Evolutionary conservation across 2,888 invertebrate species (phyloP).

Genomic region (Thymelicus sylvestris): DNA sequence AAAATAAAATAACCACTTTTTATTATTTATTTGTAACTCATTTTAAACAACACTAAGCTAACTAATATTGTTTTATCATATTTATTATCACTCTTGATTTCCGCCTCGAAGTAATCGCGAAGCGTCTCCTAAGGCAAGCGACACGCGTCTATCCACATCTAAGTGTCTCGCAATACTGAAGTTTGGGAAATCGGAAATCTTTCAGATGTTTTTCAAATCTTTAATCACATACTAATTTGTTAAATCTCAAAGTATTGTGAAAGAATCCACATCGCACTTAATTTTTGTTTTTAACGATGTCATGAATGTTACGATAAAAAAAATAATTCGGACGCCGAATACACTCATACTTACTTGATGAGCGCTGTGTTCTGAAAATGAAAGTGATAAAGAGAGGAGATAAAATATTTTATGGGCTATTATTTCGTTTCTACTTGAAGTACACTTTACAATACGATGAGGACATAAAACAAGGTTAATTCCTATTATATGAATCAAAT

Average conservation of each 20-base stretch:
- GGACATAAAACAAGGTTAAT: neutral
- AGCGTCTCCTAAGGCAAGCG: neutral
- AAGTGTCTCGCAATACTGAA: neutral
- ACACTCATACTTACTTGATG: neutral
- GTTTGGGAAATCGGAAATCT: neutral
- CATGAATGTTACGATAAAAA: neutral
- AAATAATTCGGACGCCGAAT: neutral
- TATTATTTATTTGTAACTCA: neutral
- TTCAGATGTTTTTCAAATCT: neutral
- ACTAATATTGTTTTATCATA: neutral
- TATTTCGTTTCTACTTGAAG: neutral
- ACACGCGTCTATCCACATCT: neutral
- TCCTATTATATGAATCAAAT: neutral
- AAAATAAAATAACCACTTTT: neutral
- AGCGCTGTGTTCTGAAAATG: neutral
- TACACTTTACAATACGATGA: neutral
- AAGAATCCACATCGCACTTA: neutral
- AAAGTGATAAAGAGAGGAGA: conserved; percentile 1
- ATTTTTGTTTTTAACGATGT: neutral
- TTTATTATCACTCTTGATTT: neutral
- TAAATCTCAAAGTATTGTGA: neutral
- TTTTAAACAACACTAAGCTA: neutral
- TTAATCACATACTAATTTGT: neutral
- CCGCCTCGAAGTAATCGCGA: neutral
- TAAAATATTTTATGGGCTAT: conserved; percentile 5